A percentile compares a stretch with the other conserved stretches of the same genome.
Evolutionary conservation across 1,140 invertebrate species (phyloP).

Genomic region (Cydia strobilella): DNA sequence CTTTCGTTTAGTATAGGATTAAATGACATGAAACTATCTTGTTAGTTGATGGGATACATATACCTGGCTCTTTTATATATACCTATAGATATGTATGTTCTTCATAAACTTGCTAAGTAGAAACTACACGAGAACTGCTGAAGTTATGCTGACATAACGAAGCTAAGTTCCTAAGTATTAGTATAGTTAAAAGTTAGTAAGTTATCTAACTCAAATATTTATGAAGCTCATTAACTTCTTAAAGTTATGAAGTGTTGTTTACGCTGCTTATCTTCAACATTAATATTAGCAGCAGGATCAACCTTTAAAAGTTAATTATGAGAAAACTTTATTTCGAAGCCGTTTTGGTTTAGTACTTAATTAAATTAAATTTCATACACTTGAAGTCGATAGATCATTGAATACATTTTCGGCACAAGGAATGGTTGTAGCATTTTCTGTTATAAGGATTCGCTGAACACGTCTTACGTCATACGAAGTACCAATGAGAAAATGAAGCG

Average conservation of each 20-base stretch:
- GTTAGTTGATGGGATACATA: too few relatives aligned
- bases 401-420: not conserved
- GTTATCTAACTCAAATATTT: not conserved
- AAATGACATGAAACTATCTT: too few relatives aligned
- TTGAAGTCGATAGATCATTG: not conserved
- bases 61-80: not conserved
- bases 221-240: not conserved
- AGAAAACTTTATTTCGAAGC: not conserved
- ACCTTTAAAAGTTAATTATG: slow-evolving; percentile 2
- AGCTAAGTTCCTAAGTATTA: not conserved
- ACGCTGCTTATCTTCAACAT: not conserved
- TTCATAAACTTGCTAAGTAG: not conserved
- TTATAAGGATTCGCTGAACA: not conserved
- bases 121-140: not conserved
- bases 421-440: not conserved
- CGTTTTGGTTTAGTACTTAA: not conserved
- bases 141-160: slow-evolving; percentile 2
- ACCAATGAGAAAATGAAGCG: not conserved
- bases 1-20: too few relatives aligned
- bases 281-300: not conserved
- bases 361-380: not conserved
- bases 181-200: too few relatives aligned
- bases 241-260: slow-evolving; percentile 5
- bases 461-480: slow-evolving; percentile 12
- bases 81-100: not conserved